Evolutionary conservation across 2,797 vertebrate species (phyloP), one percentile per base, ranked within the genome.

Genomic region (Pseudopleuronectes americanus): DNA sequence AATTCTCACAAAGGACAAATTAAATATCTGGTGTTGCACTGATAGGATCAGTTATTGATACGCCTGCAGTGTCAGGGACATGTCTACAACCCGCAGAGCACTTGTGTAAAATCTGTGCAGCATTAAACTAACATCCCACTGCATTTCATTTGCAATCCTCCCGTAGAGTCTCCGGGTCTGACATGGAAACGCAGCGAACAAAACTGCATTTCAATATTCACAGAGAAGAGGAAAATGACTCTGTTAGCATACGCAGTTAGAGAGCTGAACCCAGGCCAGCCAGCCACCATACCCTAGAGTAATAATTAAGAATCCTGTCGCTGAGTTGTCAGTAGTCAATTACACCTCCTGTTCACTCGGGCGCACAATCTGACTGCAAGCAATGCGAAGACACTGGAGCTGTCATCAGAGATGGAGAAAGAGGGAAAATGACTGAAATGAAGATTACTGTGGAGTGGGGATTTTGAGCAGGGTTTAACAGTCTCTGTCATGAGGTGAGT

Each of bases 221-320:
- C 77, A 84, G 84, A 86, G 82, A 78, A 73, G 84, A 85, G 79
- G 81, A 84, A 89, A 89, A 89, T 79, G 87, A 89, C 82, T 91
- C 84, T 87, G 92, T 91, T 90, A 93, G 88, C 90, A 83, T 86
- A 83, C 74, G 84, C 83, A 76, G 81, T 76, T 22, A 89, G 85
- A 65, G 81, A 83, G 88, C 84, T 87, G 87, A 91, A 92, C 90
- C 83, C 76, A 47, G 85, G 87, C 78, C 90, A 84, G 84, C 84
- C 90, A 89, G 89, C 84, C 80, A 74, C 87, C 84, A 64, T 92
- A 89, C 92, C 94, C 93, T 79, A 71, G 85, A 92, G 94, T 92
- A 90, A 94, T 93, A 94, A 94, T 95, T 95, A 95, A 94, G 91
- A 93, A 91, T 91, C 87, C 87, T 87, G 92, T 92, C 88, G 86